Conservation (phyloP, 2,888 invertebrate genomes). For the Imbricaverruca yamaguchii region DNA sequence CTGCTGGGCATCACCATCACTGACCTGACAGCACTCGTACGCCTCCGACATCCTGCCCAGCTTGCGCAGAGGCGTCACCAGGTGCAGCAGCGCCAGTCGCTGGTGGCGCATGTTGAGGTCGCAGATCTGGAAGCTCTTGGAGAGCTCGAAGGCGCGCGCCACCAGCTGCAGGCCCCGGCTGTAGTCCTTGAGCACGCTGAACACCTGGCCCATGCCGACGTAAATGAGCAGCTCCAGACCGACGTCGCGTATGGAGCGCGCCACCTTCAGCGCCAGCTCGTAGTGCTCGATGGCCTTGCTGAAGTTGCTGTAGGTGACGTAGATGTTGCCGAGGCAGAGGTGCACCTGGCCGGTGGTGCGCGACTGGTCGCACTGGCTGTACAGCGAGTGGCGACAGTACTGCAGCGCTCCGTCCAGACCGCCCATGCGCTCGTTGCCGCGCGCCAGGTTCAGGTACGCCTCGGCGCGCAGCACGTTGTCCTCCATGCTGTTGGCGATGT, state of each 20-base stretch:
- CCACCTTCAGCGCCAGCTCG: conserved; percentile 72
- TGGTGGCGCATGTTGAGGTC: conserved; percentile 78
- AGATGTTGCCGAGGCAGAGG: conserved; percentile 79
- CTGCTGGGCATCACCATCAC: conserved; percentile 34
- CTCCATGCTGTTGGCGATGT: conserved; percentile 83
- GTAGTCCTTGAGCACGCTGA: conserved; percentile 72
- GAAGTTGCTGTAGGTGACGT: conserved; percentile 80
- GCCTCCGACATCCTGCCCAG: conserved; percentile 83
- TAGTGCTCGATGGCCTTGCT: conserved; percentile 81
- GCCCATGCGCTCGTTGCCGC: conserved; percentile 67
- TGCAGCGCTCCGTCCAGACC: conserved; percentile 59
- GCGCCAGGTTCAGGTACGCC: conserved; percentile 80
- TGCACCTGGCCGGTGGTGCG: conserved; percentile 81
- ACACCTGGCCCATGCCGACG: conserved; percentile 79
- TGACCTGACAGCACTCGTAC: conserved; percentile 82
- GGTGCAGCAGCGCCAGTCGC: conserved; percentile 69
- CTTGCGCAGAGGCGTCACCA: conserved; percentile 78
- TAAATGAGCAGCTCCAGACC: conserved; percentile 79
- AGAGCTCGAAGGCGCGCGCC: conserved; percentile 76
- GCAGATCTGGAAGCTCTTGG: conserved; percentile 57
- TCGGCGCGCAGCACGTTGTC: conserved; percentile 85
- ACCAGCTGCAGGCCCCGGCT: conserved; percentile 77
- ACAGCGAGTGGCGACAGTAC: conserved; percentile 78
- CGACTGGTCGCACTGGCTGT: conserved; percentile 81
- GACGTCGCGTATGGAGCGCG: conserved; percentile 71